Percentiles rank a stretch among this genome's conserved stretches.
Conservation (phyloP, 2,113 vertebrate species). For the Albula glossodonta region DNA sequence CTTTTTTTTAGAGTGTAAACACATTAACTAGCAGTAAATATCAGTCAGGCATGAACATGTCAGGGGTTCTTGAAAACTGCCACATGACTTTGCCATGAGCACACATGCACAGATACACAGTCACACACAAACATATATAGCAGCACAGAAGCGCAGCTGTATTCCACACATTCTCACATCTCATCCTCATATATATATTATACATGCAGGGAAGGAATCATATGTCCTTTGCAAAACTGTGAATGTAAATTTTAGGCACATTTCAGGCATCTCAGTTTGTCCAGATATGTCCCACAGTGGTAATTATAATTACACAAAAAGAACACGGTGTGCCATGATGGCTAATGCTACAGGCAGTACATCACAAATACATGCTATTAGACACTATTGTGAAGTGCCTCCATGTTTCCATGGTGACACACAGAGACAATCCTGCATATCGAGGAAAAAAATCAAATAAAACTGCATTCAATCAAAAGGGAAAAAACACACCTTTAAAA, state of each 20-base stretch:
- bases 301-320: slow-evolving; percentile 21
- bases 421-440: background rate
- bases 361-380: slow-evolving; percentile 16
- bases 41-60: no score
- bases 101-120: no score
- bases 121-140: no score
- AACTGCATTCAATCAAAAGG: background rate
- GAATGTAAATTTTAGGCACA: background rate
- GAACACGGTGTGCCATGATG: background rate
- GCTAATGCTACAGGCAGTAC: background rate
- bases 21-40: no score
- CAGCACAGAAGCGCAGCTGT: background rate
- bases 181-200: no score
- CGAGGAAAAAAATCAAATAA: background rate
- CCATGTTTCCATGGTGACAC: slow-evolving; percentile 17
- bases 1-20: no score
- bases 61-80: no score
- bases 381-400: slow-evolving; percentile 23
- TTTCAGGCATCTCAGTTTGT: background rate
- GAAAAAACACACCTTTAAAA: background rate
- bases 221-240: background rate
- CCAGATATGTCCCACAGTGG: background rate
- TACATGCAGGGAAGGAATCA: no score
- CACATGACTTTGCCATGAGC: no score
- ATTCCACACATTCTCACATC: background rate